A percentile compares a stretch with the other conserved stretches of the same genome.
These are phyloP conservation scores for Stegodyphus mimosarum DNA, from an alignment of 1,140 invertebrate genomes.

Conservation along the genomic window DNA sequence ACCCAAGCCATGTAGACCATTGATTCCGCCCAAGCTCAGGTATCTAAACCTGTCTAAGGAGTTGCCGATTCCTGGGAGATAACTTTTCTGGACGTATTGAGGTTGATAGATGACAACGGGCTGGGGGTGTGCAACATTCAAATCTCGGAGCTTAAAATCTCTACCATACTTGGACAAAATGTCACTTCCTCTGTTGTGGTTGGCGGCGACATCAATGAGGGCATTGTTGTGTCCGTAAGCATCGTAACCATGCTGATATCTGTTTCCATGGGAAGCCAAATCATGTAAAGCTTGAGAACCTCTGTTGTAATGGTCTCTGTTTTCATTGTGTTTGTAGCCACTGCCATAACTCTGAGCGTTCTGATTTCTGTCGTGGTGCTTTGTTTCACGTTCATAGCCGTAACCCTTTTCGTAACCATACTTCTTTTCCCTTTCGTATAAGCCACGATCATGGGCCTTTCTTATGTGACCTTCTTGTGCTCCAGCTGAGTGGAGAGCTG, in stretches of 20 bases:
- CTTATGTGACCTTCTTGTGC: conserved; percentile 21
- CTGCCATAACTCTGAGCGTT: background rate
- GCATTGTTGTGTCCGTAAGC: conserved; percentile 2
- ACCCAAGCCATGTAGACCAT: conserved; percentile 3
- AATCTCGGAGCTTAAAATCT: background rate
- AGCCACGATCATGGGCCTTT: conserved; percentile 37
- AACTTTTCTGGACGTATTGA: background rate
- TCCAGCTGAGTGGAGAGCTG: background rate
- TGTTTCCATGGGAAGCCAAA: conserved; percentile 23
- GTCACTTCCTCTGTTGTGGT: conserved; percentile 17
- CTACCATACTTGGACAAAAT: background rate
- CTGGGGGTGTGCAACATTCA: background rate
- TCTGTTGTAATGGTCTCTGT: background rate
- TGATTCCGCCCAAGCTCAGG: background rate
- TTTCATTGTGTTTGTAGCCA: conserved; percentile 18
- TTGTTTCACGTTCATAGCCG: conserved; percentile 42
- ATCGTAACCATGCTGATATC: background rate
- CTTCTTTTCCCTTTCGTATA: conserved; percentile 36
- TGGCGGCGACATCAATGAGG: background rate
- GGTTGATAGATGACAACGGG: background rate
- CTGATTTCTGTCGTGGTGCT: conserved; percentile 21
- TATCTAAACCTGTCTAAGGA: background rate
- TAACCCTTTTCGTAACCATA: conserved; percentile 47
- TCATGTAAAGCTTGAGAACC: conserved; percentile 9
- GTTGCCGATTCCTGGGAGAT: background rate